Percentiles rank a stretch among this genome's conserved stretches.
These are phyloP conservation scores for Zaprionus nigranus DNA, from an alignment of 1,140 invertebrate genomes.

Conservation along the genomic window DNA sequence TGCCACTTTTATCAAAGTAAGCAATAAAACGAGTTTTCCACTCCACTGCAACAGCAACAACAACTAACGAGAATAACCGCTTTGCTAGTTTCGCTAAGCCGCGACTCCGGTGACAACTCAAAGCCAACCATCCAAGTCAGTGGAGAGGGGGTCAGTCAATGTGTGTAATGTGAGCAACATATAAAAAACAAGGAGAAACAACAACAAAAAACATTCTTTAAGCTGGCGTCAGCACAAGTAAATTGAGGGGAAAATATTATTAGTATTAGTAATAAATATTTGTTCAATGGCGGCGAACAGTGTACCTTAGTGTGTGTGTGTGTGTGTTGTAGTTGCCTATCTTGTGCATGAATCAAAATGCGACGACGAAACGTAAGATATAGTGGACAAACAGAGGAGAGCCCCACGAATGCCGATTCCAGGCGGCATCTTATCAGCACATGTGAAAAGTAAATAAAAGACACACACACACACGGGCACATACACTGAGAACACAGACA, in stretches of 20 bases:
- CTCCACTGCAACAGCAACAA: slow-evolving; percentile 39
- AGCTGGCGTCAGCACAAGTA: slow-evolving; percentile 60
- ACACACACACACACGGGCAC: neutral
- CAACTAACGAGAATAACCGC: slow-evolving; percentile 74
- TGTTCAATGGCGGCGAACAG: slow-evolving; percentile 62
- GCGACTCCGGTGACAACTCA: slow-evolving; percentile 34
- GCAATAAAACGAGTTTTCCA: slow-evolving; percentile 65
- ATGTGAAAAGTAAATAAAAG: slow-evolving; percentile 69
- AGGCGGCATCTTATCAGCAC: slow-evolving; percentile 60
- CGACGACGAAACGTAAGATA: slow-evolving; percentile 11
- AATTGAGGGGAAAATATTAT: slow-evolving; percentile 59
- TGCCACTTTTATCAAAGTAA: slow-evolving; percentile 73
- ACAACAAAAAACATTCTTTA: slow-evolving; percentile 44
- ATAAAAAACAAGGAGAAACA: neutral
- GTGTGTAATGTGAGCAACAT: slow-evolving; percentile 57
- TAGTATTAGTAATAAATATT: slow-evolving; percentile 75
- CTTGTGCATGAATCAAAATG: slow-evolving; percentile 40
- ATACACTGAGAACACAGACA: neutral
- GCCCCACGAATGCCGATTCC: slow-evolving; percentile 9
- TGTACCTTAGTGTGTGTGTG: slow-evolving; percentile 2
- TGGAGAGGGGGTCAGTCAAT: neutral
- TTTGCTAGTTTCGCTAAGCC: slow-evolving; percentile 46
- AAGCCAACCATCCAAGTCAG: slow-evolving; percentile 16
- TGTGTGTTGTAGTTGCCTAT: slow-evolving; percentile 35
- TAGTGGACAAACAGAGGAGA: slow-evolving; percentile 28